These are phyloP conservation scores for Leptothorax acervorum DNA, from an alignment of 2,888 invertebrate species.

Conservation along the genomic window DNA sequence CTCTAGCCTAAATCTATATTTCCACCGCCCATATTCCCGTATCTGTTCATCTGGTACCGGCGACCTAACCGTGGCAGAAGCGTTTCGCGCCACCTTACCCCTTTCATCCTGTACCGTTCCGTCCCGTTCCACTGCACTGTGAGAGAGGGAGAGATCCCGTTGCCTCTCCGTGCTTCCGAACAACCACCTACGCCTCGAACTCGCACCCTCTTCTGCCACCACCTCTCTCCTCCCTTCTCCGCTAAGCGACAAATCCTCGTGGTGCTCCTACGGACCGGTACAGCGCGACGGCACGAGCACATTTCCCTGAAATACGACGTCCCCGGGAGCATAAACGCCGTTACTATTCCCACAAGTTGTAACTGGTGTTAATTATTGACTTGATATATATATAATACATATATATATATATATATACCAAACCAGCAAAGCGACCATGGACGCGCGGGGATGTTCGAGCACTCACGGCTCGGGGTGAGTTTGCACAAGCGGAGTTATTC, in stretches of 20 bases:
- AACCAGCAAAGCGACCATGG: slow-evolving; percentile 38
- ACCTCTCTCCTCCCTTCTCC: slow-evolving; percentile 53
- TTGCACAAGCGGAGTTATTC: slow-evolving; percentile 75
- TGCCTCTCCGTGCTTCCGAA: slow-evolving; percentile 55
- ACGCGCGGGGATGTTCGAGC: slow-evolving; percentile 56
- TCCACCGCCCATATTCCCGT: slow-evolving; percentile 80
- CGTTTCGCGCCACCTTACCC: slow-evolving; percentile 71
- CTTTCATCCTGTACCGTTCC: slow-evolving; percentile 32
- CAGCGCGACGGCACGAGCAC: slow-evolving; percentile 83
- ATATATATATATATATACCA: not conserved
- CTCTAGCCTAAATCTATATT: slow-evolving; percentile 84
- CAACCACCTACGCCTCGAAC: slow-evolving; percentile 72
- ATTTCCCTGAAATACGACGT: slow-evolving; percentile 85
- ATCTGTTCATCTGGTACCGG: slow-evolving; percentile 83
- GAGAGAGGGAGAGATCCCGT: not conserved
- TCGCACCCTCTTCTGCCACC: slow-evolving; percentile 56
- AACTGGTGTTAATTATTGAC: slow-evolving; percentile 86
- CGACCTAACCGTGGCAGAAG: slow-evolving; percentile 71
- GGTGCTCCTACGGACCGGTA: slow-evolving; percentile 71
- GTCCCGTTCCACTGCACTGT: not conserved
- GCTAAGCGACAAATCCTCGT: slow-evolving; percentile 80
- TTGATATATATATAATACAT: slow-evolving; percentile 77
- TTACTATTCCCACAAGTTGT: slow-evolving; percentile 85
- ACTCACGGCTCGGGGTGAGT: slow-evolving; percentile 61
- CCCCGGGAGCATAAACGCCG: slow-evolving; percentile 85